These are phyloP conservation scores for Aplocera efformata DNA, from an alignment of 2,888 invertebrate species.

Conservation along the genomic window DNA sequence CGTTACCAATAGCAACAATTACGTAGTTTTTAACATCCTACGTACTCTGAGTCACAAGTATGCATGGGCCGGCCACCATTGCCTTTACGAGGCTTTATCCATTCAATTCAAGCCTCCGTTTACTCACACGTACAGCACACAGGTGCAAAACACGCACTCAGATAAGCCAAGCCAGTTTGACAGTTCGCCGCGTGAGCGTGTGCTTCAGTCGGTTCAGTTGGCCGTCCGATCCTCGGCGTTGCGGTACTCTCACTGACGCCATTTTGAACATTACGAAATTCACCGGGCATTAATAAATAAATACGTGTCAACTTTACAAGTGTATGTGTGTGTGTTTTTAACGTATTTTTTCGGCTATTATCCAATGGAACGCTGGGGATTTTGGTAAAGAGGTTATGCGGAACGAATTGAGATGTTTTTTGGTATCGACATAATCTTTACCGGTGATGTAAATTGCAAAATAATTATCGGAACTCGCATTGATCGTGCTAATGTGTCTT, in stretches of 20 bases:
- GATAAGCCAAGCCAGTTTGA: conserved; percentile 68
- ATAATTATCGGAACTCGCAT: conserved; percentile 59
- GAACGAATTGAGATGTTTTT: conserved; percentile 25
- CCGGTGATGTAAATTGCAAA: conserved; percentile 68
- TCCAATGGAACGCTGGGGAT: conserved; percentile 23
- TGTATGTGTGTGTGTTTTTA: conserved; percentile 44
- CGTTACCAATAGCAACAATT: conserved; percentile 38
- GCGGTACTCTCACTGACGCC: conserved; percentile 61
- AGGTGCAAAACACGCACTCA: conserved; percentile 36
- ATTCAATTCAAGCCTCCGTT: conserved; percentile 69
- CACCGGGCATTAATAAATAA: conserved; percentile 62
- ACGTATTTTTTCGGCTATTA: conserved; percentile 34
- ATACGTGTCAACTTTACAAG: conserved; percentile 63
- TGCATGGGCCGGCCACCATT: conserved; percentile 29
- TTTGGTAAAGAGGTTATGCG: conserved; percentile 20
- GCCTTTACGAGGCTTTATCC: conserved; percentile 40
- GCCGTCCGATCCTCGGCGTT: conserved; percentile 75
- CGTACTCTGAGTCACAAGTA: conserved; percentile 48
- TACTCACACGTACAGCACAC: conserved; percentile 32
- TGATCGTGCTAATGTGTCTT: conserved; percentile 38
- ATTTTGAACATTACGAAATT: conserved; percentile 55
- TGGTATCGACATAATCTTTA: conserved; percentile 26
- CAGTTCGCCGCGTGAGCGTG: conserved; percentile 54
- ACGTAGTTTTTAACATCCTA: conserved; percentile 50
- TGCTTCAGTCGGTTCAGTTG: conserved; percentile 55